Evolutionary conservation across 2,797 vertebrate species (phyloP), one percentile per base, ranked within the genome.

Genomic region (Leptatherina wallacei): DNA sequence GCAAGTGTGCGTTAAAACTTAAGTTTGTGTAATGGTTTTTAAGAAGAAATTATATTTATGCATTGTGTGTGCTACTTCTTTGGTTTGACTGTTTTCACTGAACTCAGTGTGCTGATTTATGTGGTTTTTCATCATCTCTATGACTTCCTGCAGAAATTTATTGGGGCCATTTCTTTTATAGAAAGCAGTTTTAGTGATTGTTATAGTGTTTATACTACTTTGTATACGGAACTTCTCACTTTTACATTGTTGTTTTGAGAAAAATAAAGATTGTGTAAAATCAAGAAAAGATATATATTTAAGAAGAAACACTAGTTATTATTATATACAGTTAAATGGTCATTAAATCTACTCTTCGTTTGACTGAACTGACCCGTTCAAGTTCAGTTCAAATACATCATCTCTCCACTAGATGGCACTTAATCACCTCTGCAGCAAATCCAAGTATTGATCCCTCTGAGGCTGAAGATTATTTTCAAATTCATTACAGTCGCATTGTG

Each of bases 401-500:
- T 9, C 24, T 60, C 44, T 69, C 90, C 89, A 88, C 76, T 77
- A 51, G 86, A 9, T 87, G 88, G 83, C 84, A 67, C 59, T 77
- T 64, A 80, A 77, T 71, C 51, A 51, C 80, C 63, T 75, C 66
- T 61, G 22, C 58, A 69, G 16, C 75, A 73, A 14, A 65, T 33
- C 57, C 20, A 38, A 49, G 29, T 14, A 6, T 32, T 24, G 2
- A 30, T 64, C 27, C 16, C 11, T 49, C 29, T 64, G 22, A n/a
- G 22, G 11, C 29, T 64, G 27, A 30, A 29, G 16, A 51, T 58
- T 40, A 2, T 54, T 38, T 69, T 69, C 35, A 52, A 40, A 52
- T 22, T 73, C 40, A 36, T 5, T 36, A 5, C 16, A 67, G 44
- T 51, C 40, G 49, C 38, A 33, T 52, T 38, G 5, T 8, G 14